A percentile compares a stretch with the other conserved stretches of the same genome.
These are phyloP conservation scores for Dynastes hyllus DNA, from an alignment of 2,888 invertebrate genomes.

Conservation along the genomic window DNA sequence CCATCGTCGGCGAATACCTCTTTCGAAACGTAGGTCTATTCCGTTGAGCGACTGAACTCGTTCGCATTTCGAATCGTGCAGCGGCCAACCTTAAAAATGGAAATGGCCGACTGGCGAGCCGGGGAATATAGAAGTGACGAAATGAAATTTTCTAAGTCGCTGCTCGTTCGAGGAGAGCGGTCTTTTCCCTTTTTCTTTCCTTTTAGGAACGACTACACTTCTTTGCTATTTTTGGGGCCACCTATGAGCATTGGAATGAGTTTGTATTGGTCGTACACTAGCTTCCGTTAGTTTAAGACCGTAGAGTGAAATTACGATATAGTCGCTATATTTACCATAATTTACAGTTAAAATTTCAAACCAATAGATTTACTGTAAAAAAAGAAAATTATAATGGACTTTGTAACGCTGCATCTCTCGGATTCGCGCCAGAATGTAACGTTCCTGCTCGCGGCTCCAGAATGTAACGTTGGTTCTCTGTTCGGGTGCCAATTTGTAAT, in stretches of 20 bases:
- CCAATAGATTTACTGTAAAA: too few species aligned
- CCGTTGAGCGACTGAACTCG: constrained; percentile 5
- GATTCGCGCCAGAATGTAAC: too few species aligned
- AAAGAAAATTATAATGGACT: too few species aligned
- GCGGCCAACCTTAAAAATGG: constrained; percentile 32
- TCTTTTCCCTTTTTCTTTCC: not conserved
- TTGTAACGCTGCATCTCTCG: too few species aligned
- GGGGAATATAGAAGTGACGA: constrained; percentile 39
- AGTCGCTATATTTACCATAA: too few species aligned
- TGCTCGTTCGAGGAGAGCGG: constrained; percentile 16
- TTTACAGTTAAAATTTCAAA: too few species aligned
- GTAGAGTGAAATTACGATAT: too few species aligned
- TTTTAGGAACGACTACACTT: not conserved
- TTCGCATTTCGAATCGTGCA: constrained; percentile 3
- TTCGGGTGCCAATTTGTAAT: too few species aligned
- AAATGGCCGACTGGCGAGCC: constrained; percentile 19
- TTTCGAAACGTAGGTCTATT: not conserved
- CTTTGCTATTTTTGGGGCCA: not conserved
- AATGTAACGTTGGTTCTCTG: too few species aligned
- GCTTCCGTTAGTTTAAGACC: too few species aligned
- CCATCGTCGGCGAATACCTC: not conserved
- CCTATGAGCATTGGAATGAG: not conserved
- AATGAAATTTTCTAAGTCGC: constrained; percentile 49
- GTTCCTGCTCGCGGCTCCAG: too few species aligned
- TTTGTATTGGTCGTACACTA: not conserved